Percentiles rank a stretch among this genome's conserved stretches.
These are phyloP conservation scores for Hyles lineata DNA, from an alignment of 2,888 invertebrate species.

Conservation along the genomic window DNA sequence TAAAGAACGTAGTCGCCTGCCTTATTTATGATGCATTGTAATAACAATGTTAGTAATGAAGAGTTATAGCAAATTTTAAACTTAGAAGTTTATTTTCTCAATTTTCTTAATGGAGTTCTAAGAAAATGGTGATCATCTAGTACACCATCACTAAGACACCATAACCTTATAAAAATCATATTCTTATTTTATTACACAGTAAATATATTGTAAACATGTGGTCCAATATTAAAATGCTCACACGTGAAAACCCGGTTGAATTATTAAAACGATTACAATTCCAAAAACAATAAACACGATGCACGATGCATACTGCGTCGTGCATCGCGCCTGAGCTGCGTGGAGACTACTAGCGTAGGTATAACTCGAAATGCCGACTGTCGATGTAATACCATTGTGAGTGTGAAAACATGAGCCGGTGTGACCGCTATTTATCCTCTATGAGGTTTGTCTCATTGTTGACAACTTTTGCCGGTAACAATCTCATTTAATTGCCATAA, in stretches of 20 bases:
- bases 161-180: too few relatives aligned
- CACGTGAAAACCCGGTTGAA: neutral
- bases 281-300: neutral
- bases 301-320: too few relatives aligned
- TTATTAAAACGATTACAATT: neutral
- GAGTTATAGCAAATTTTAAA: too few relatives aligned
- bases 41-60: neutral
- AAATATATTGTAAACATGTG: neutral
- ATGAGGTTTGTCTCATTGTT: conserved; percentile 6
- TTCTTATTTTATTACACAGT: too few relatives aligned
- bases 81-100: neutral
- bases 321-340: neutral
- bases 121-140: too few relatives aligned
- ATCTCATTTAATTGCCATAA: neutral
- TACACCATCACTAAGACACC: too few relatives aligned
- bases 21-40: neutral
- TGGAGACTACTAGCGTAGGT: neutral
- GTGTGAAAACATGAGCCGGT: conserved; percentile 9
- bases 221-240: neutral
- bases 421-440: conserved; percentile 35
- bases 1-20: neutral
- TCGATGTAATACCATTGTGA: conserved; percentile 17
- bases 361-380: neutral
- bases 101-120: too few relatives aligned
- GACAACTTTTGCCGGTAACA: neutral